These are phyloP conservation scores for Blastobasis lacticolella DNA, from an alignment of 2,888 invertebrate species.

Conservation along the genomic window DNA sequence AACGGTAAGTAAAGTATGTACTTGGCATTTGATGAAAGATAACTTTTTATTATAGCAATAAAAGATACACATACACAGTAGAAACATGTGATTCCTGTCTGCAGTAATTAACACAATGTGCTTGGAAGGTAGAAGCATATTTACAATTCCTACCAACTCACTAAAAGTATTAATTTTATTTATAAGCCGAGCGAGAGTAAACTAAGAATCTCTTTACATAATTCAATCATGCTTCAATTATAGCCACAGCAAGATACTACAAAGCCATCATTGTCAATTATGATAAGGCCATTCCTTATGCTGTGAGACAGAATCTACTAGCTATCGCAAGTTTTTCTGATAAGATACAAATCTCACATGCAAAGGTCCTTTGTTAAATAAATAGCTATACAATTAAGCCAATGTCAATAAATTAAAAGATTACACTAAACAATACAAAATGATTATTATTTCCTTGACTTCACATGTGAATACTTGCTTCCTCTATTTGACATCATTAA, in stretches of 20 bases:
- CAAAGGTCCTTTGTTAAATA: constrained; percentile 16
- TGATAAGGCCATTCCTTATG: constrained; percentile 27
- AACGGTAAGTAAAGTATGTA: not conserved
- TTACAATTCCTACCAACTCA: not conserved
- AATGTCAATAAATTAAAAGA: not conserved
- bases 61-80: not conserved
- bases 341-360: constrained; percentile 32
- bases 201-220: constrained; percentile 10
- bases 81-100: not conserved
- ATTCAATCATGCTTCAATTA: constrained; percentile 12
- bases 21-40: not conserved
- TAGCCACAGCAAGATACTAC: constrained; percentile 20
- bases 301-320: constrained; percentile 20
- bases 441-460: too few relatives aligned
- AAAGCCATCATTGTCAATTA: constrained; percentile 27
- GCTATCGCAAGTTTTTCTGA: constrained; percentile 31
- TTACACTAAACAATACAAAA: constrained; percentile 1
- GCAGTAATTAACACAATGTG: too few relatives aligned
- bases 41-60: constrained; percentile 2
- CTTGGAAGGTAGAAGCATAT: too few relatives aligned
- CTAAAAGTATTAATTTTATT: not conserved
- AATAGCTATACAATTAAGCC: constrained; percentile 7
- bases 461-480: too few relatives aligned
- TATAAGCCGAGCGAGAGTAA: not conserved
- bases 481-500: too few relatives aligned